Conservation (phyloP, 1,140 invertebrate genomes). For the Drosophila sechellia region DNA sequence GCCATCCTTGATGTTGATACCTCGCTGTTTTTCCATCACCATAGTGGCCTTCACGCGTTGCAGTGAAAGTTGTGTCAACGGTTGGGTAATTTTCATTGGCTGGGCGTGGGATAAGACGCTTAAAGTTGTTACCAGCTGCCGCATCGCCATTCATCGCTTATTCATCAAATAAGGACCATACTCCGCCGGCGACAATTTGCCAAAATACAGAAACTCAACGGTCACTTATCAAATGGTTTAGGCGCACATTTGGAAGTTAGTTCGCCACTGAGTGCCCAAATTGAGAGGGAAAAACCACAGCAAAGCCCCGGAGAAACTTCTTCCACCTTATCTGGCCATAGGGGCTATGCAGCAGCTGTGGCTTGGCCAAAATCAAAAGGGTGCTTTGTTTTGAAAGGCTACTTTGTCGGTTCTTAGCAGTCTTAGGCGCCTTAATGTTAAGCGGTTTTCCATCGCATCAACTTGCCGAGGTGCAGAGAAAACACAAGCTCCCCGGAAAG, state of each 20-base stretch:
- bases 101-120: neutral
- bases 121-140: too few species aligned
- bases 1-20: constrained; percentile 3
- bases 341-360: neutral
- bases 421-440: constrained; percentile 29
- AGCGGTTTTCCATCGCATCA: constrained; percentile 11
- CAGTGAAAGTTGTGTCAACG: constrained; percentile 35
- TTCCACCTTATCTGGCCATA: neutral
- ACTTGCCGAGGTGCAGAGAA: neutral
- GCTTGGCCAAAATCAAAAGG: constrained; percentile 7
- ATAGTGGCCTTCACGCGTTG: constrained; percentile 1
- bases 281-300: neutral
- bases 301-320: neutral
- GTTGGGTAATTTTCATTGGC: constrained; percentile 16
- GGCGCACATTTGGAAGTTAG: neutral
- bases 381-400: constrained; percentile 6
- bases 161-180: neutral
- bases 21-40: constrained; percentile 11
- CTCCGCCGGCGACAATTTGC: neutral
- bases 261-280: neutral
- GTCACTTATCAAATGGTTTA: neutral
- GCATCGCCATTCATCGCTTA: too few species aligned
- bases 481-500: neutral
- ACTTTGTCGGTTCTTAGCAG: constrained; percentile 42
- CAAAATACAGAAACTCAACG: neutral